Percentiles rank a stretch among this genome's conserved stretches.
phyloP scores from a whole-genome alignment of 2,113 vertebrate genomes.

The Zapus hudsonius region DNA sequence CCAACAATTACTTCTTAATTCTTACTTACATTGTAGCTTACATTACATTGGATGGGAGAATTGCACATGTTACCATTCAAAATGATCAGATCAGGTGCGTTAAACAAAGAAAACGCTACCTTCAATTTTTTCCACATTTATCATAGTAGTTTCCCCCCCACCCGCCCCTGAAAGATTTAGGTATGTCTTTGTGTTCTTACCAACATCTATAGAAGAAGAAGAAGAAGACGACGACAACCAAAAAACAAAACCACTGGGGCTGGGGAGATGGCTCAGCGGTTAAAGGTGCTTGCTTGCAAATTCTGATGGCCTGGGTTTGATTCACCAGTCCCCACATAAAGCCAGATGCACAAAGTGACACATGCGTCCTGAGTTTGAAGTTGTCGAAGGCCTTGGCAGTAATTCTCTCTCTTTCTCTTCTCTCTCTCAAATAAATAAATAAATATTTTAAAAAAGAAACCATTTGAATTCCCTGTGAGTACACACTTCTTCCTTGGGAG shows the following conservation, averaged over 20 bases:
- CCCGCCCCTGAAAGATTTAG: not conserved
- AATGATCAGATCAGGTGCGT: not conserved
- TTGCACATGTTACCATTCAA: not conserved
- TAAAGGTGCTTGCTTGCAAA: too few species aligned
- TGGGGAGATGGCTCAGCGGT: too few species aligned
- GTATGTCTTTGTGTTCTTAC: not conserved
- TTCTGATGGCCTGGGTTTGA: too few species aligned
- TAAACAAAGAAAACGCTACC: not conserved
- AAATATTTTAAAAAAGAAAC: too few species aligned
- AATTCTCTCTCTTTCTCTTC: too few species aligned
- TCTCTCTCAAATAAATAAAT: too few species aligned
- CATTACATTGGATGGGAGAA: not conserved
- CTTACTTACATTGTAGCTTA: not conserved
- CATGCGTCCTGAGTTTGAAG: too few species aligned
- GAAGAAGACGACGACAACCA: too few species aligned
- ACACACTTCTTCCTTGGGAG: constrained; percentile 40
- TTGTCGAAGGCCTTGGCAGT: not conserved
- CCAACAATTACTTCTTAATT: not conserved
- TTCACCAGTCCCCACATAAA: too few species aligned
- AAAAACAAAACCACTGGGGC: too few species aligned
- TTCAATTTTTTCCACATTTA: not conserved
- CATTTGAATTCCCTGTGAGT: not conserved
- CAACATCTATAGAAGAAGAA: not conserved
- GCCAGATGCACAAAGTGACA: too few species aligned
- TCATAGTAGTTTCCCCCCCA: not conserved